Conservation (phyloP, 2,888 invertebrate genomes). For the Metacarcinus magister region DNA sequence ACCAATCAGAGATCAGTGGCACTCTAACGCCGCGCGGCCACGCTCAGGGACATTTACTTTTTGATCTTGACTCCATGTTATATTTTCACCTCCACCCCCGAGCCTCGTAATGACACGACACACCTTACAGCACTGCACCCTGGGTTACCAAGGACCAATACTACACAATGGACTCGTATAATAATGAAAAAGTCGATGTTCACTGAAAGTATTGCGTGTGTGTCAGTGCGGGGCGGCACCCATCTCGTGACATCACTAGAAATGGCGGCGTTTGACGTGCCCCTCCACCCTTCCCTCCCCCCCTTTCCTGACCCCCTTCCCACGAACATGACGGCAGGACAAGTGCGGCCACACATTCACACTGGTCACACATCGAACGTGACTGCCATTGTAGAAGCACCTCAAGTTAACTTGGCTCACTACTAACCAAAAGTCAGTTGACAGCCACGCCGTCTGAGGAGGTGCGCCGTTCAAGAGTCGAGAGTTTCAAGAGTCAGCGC, state of each 20-base stretch:
- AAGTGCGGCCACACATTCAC: slow-evolving; percentile 33
- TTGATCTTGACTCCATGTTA: not conserved
- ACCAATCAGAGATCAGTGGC: slow-evolving; percentile 61
- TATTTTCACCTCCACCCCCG: not conserved
- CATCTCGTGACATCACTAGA: slow-evolving; percentile 64
- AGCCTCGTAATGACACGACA: not conserved
- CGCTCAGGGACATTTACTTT: not conserved
- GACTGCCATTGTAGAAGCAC: not conserved
- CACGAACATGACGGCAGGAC: not conserved
- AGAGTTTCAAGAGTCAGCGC: not conserved
- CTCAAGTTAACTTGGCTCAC: not conserved
- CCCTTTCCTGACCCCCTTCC: not conserved
- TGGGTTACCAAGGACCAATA: not conserved
- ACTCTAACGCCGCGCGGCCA: not conserved
- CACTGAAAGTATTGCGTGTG: not conserved
- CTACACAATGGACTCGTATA: not conserved
- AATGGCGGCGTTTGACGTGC: slow-evolving; percentile 67
- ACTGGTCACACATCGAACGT: not conserved
- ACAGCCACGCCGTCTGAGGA: not conserved
- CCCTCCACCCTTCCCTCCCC: not conserved
- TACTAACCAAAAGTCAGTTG: not conserved
- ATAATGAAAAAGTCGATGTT: not conserved
- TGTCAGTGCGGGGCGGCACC: slow-evolving; percentile 49
- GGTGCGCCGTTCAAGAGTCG: not conserved
- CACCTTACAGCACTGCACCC: not conserved